Conservation (phyloP, 1,140 invertebrate species). For the Hypothenemus hampei region DNA sequence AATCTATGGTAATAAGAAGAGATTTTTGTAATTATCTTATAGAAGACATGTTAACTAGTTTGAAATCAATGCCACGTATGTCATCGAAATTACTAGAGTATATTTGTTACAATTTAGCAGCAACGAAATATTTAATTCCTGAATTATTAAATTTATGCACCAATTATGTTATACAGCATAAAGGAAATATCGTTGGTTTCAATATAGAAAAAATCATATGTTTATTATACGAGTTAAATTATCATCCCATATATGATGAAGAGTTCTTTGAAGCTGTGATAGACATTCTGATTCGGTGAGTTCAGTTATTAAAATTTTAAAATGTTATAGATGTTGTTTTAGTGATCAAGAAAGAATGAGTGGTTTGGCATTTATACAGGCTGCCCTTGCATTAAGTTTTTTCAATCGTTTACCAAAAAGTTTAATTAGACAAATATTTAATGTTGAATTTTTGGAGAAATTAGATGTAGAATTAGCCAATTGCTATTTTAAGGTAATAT, state of each 20-base stretch:
- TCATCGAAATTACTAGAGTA: conserved; percentile 46
- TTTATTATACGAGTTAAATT: conserved; percentile 48
- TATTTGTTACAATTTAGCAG: conserved; percentile 42
- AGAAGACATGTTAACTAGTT: conserved; percentile 13
- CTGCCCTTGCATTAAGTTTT: conserved; percentile 47
- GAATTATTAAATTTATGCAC: conserved; percentile 46
- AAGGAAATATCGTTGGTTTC: conserved; percentile 45
- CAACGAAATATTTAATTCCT: conserved; percentile 43
- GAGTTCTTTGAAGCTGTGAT: conserved; percentile 39
- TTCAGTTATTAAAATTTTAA: not conserved
- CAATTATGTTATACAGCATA: conserved; percentile 44
- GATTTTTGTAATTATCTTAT: conserved; percentile 13
- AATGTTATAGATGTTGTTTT: conserved; percentile 2
- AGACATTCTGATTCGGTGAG: conserved; percentile 39
- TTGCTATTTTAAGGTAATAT: conserved; percentile 50
- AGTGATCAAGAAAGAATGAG: conserved; percentile 50
- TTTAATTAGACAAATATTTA: conserved; percentile 51
- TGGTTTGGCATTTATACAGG: conserved; percentile 47
- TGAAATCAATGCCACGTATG: conserved; percentile 26
- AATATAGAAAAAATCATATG: conserved; percentile 49
- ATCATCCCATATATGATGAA: conserved; percentile 42
- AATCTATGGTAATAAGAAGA: conserved; percentile 16
- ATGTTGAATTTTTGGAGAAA: conserved; percentile 51
- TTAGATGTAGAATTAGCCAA: conserved; percentile 51
- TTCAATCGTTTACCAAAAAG: conserved; percentile 47